A percentile compares a stretch with the other conserved stretches of the same genome.
phyloP scores from a whole-genome alignment of 2,797 vertebrate genomes.

The Sternotherus odoratus region DNA sequence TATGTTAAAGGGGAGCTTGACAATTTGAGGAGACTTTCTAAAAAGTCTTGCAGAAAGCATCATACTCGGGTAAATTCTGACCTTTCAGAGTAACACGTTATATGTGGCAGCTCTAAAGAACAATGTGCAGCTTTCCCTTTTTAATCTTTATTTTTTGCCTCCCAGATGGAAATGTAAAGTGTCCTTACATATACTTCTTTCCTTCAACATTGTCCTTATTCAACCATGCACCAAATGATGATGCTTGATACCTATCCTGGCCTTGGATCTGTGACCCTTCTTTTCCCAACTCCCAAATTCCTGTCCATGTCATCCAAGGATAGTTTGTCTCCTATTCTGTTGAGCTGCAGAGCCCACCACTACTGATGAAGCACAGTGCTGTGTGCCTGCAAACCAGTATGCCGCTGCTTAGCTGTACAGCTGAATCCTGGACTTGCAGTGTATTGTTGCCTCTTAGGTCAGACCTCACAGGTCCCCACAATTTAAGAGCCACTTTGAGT shows the following conservation, averaged over 20 bases:
- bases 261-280: slow-evolving; percentile 27
- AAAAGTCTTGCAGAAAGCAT: background rate
- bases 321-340: background rate
- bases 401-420: background rate
- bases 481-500: background rate
- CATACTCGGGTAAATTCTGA: slow-evolving; percentile 48
- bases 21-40: slow-evolving; percentile 29
- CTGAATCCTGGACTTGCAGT: background rate
- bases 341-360: background rate
- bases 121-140: slow-evolving; percentile 69
- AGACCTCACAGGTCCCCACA: accelerated
- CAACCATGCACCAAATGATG: slow-evolving; percentile 34
- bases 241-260: slow-evolving; percentile 14
- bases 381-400: background rate
- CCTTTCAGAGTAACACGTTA: slow-evolving; percentile 40
- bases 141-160: slow-evolving; percentile 41
- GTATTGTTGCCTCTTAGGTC: background rate
- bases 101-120: slow-evolving; percentile 25
- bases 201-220: background rate
- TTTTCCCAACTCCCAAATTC: background rate
- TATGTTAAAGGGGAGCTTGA: slow-evolving; percentile 61
- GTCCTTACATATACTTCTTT: background rate
- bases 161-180: slow-evolving; percentile 16
- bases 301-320: background rate
- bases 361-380: background rate